Base-by-base conservation (phyloP, 2,113 vertebrate species). In the Zonotrichia leucophrys region DNA sequence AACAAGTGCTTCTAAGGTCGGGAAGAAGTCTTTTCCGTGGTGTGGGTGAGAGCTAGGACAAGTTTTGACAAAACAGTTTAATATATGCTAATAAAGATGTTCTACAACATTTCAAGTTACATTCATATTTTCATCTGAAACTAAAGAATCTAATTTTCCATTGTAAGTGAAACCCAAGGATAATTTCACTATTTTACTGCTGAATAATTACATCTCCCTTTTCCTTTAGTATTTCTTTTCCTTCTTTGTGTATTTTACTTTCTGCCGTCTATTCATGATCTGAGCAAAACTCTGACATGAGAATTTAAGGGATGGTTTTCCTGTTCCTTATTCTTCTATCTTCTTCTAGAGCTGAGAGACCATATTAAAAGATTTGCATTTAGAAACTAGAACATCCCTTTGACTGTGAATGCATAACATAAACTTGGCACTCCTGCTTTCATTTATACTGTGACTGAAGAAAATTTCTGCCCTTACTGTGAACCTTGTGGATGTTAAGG, bases 371-470 rank as follows among this genome's bases (percentile, higher is more conserved):
- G 15, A 70, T 83, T 96, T 95, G 17, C 87, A 97, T 95, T 96
- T 94, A 95, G 79, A 96, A 96, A 90, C 77, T 49, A 67, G 42
- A 97, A 94, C 83, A 96, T 75, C 73, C 70, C 75, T 87, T 95
- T 73, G 33, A 55, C 72, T 92, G 35, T 63, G 92, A 91, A 88
- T 60, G 60, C 23, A 72, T 11, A 91, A 18, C 87, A 89, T 67
- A 83, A 96, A 81, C 28, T 87, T 68, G 15, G 35, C 37, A 78
- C 30, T 94, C 64, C 83, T 93, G 74, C 76, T 95, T 95, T 92
- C 69, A 63, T 39, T 96, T 79, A 68, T 92, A 9, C 60, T 87
- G 46, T 67, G 84, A 83, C 78, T 75, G 77, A 94, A 91, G 21
- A 67, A 67, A 80, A 87, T 92, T 59, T 79, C 88, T 90, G 83